Evolutionary conservation across 2,797 vertebrate species (phyloP), one percentile per base, ranked within the genome.

Genomic region (Cygnus olor): DNA sequence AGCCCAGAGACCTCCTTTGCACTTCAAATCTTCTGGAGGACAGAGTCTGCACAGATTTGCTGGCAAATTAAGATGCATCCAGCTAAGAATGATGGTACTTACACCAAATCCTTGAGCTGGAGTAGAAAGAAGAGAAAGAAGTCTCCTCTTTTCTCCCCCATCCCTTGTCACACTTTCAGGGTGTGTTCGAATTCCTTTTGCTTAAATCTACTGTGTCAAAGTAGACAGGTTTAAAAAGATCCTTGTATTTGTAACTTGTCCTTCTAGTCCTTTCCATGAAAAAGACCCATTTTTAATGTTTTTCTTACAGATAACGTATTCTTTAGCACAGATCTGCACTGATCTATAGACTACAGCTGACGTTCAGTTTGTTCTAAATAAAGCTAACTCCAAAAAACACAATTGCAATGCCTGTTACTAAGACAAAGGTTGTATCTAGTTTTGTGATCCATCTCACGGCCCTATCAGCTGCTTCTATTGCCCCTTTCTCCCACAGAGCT

Each of bases 381-480:
- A 71, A 57, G n/a, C 19, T 30, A 38, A 38, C n/a, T 47, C 28
- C 42, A 65, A 34, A 76, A 53, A 51, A 25, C 20, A 25, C 34
- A 78, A 11, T 14, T 16, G 3, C 49, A 57, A 70, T 24, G 7
- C 19, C 30, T 82, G 10, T 15, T 13, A 70, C 8, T 27, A 68
- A 2, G 2, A n/a, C 15, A n/a, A 89, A 36, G 0, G 0, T n/a
- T 63, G 8, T 5, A 11, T 71, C 56, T 44, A 2, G 24, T 25
- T 36, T 58, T 72, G 27, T 64, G 42, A 47, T 60, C 63, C 47
- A 38, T 25, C 61, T 83, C 27, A 24, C 9, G 68, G 61, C 34
- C 28, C 51, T 19, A 11, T 8, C 4, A n/a, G 61, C 14, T 22
- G 13, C 1, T 74, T 38, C 42, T 72, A 18, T 34, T 44, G 11